Conservation (phyloP, 2,113 vertebrate genomes). For the Bombycilla garrulus region DNA sequence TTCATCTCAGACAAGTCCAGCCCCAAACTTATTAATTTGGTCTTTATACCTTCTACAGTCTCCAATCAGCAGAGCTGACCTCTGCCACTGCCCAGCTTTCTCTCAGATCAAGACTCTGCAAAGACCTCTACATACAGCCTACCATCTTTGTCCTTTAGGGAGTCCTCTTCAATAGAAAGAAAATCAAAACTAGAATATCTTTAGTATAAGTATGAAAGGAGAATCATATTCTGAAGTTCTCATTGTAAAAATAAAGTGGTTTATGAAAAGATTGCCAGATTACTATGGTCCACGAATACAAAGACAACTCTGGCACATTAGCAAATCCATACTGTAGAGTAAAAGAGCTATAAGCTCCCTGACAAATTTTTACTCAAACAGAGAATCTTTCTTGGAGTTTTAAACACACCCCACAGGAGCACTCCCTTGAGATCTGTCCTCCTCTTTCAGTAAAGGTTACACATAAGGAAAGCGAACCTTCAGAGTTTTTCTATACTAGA, state of each 20-base stretch:
- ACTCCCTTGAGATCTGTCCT: background rate
- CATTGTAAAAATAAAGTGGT: background rate
- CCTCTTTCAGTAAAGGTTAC: background rate
- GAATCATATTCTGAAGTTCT: background rate
- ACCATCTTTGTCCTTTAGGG: background rate
- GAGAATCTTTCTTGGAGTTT: background rate
- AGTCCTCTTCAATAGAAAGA: background rate
- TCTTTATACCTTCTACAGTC: background rate
- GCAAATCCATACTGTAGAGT: background rate
- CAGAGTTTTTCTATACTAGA: background rate
- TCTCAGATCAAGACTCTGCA: background rate
- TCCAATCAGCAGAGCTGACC: background rate
- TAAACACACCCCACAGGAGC: background rate
- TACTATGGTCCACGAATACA: accelerated
- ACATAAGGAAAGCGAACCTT: background rate
- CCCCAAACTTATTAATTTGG: background rate
- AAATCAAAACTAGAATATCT: background rate
- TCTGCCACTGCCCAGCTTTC: background rate
- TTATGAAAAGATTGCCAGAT: background rate
- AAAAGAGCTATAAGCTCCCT: background rate
- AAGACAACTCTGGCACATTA: background rate
- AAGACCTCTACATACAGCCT: background rate
- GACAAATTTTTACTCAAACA: background rate
- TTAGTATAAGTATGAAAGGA: background rate
- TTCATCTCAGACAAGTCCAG: background rate